A percentile compares a stretch with the other conserved stretches of the same genome.
phyloP scores from a whole-genome alignment of 2,888 invertebrate species.

The Clepsis dumicolana region DNA sequence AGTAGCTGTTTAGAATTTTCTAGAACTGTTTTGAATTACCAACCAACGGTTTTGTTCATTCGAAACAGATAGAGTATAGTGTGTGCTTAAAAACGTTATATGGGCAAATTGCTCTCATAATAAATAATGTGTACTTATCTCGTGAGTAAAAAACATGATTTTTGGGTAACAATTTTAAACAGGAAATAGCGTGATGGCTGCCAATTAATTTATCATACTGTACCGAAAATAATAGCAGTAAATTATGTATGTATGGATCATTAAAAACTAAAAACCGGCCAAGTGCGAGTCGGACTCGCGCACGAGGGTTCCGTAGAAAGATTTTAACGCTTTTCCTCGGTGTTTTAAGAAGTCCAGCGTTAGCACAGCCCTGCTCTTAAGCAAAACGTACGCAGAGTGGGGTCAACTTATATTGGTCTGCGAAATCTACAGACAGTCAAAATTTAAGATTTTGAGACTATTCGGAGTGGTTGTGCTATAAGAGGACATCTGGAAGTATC shows the following conservation, averaged over 20 bases:
- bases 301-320: too few species aligned
- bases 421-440: too few species aligned
- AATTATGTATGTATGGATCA: neutral
- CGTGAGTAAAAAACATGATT: neutral
- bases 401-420: too few species aligned
- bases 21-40: neutral
- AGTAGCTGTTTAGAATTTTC: neutral
- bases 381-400: too few species aligned
- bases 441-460: too few species aligned
- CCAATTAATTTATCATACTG: constrained; percentile 1
- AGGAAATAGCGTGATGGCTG: constrained; percentile 6
- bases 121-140: neutral
- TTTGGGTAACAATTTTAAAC: neutral
- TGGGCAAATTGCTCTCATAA: neutral
- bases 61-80: neutral
- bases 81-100: neutral
- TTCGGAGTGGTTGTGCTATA: too few species aligned
- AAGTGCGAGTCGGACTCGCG: too few species aligned
- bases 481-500: too few species aligned
- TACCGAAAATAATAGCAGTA: neutral
- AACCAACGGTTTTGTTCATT: constrained; percentile 8
- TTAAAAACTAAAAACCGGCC: neutral
- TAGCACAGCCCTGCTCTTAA: too few species aligned
- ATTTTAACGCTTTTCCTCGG: too few species aligned
- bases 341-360: too few species aligned